Evolutionary conservation across 1,140 invertebrate species (phyloP).

Genomic region (Drosophila saltans): DNA sequence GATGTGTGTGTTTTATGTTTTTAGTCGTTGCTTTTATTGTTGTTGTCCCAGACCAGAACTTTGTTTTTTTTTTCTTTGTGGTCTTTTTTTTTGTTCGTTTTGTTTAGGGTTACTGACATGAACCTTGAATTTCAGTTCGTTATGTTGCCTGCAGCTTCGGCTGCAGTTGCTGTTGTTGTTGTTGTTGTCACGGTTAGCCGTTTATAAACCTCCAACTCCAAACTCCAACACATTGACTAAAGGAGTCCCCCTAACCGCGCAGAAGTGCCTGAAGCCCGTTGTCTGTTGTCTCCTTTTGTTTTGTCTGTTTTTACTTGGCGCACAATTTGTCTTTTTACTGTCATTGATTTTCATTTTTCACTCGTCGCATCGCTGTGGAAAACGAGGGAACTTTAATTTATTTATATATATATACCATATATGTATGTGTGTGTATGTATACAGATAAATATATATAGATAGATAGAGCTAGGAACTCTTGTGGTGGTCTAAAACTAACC

Average conservation of each 20-base stretch:
- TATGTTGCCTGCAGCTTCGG: conserved; percentile 58
- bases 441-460: conserved; percentile 40
- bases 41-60: conserved; percentile 56
- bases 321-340: conserved; percentile 79
- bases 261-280: neutral
- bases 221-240: conserved; percentile 17
- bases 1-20: conserved; percentile 65
- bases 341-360: conserved; percentile 73
- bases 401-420: conserved; percentile 34
- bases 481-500: conserved; percentile 56
- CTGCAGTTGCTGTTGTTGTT: conserved; percentile 30
- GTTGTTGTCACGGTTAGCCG: conserved; percentile 42
- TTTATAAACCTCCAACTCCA: conserved; percentile 37
- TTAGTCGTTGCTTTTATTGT: conserved; percentile 69
- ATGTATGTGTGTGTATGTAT: conserved; percentile 20
- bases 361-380: conserved; percentile 38
- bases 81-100: conserved; percentile 5
- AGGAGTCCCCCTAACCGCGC: conserved; percentile 3
- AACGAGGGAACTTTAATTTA: conserved; percentile 26
- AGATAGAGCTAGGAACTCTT: conserved; percentile 43
- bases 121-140: conserved; percentile 79
- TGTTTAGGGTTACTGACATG: conserved; percentile 76
- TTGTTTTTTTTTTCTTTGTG: neutral
- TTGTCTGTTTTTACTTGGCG: conserved; percentile 67
- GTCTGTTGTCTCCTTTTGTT: conserved; percentile 53